Percentiles rank a stretch among this genome's conserved stretches.
phyloP scores from a whole-genome alignment of 2,797 vertebrate species.

The Mus minutoides region DNA sequence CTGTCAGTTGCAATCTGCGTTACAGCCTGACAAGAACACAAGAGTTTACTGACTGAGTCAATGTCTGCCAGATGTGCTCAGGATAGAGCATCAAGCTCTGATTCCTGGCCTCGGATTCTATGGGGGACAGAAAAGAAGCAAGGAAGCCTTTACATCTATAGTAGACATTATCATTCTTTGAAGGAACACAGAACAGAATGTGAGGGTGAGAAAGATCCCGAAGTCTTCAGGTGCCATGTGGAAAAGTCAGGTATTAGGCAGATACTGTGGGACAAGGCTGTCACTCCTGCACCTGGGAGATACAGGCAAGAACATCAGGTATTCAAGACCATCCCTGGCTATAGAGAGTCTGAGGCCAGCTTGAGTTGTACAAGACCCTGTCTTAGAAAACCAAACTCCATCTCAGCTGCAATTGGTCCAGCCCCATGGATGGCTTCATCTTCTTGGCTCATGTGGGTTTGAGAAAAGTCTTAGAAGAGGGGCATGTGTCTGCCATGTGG shows the following conservation, averaged over 20 bases:
- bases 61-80: background rate
- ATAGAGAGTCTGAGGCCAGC: background rate
- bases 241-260: background rate
- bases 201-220: background rate
- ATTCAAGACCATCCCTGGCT: background rate
- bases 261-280: background rate
- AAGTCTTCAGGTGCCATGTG: too few species aligned
- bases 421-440: too few species aligned
- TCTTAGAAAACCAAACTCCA: background rate
- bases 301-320: background rate
- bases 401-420: too few species aligned
- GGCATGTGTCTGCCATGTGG: too few species aligned
- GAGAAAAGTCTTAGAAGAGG: background rate
- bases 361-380: background rate
- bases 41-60: background rate
- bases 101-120: background rate
- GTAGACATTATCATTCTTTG: background rate
- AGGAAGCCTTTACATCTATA: background rate
- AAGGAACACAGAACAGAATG: background rate
- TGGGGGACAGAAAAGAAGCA: slow-evolving; percentile 1
- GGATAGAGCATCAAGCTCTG: background rate
- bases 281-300: background rate
- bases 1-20: background rate
- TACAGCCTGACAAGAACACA: background rate
- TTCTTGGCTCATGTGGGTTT: background rate